These are phyloP conservation scores for Petrolisthes manimaculis DNA, from an alignment of 2,888 invertebrate species.

Conservation along the genomic window DNA sequence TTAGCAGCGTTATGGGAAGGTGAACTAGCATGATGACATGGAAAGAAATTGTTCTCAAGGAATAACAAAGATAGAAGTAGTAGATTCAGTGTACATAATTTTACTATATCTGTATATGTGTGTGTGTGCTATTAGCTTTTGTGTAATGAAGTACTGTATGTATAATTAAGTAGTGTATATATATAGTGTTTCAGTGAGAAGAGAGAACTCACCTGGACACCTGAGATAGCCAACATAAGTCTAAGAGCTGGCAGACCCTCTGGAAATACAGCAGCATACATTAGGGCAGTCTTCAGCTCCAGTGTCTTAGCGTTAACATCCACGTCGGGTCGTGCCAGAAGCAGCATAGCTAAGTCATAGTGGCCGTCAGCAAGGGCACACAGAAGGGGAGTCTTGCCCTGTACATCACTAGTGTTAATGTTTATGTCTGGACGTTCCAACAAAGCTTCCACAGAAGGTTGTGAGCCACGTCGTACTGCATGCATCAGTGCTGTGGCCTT, in stretches of 20 bases:
- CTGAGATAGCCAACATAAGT: conserved; percentile 60
- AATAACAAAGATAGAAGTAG: neutral
- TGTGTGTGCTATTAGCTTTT: neutral
- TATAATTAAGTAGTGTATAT: neutral
- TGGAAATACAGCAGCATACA: conserved; percentile 62
- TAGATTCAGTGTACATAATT: neutral
- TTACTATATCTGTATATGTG: neutral
- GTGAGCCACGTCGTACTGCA: conserved; percentile 44
- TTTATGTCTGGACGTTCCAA: conserved; percentile 54
- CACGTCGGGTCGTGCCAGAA: conserved; percentile 58
- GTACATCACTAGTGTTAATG: conserved; percentile 61
- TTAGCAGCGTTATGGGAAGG: neutral
- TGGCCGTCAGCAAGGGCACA: conserved; percentile 60
- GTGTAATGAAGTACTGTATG: neutral
- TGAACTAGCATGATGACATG: too few species aligned
- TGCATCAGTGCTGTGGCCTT: conserved; percentile 53
- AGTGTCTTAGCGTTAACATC: conserved; percentile 59
- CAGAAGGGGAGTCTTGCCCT: conserved; percentile 64
- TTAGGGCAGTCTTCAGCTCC: conserved; percentile 61
- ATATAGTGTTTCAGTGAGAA: neutral
- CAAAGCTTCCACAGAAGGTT: conserved; percentile 45
- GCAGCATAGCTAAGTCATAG: conserved; percentile 60
- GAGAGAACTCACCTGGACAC: conserved; percentile 43
- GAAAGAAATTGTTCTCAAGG: neutral
- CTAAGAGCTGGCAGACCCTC: conserved; percentile 62